These are phyloP conservation scores for Drosophila tanythrix DNA, from an alignment of 2,888 invertebrate species.

Conservation along the genomic window DNA sequence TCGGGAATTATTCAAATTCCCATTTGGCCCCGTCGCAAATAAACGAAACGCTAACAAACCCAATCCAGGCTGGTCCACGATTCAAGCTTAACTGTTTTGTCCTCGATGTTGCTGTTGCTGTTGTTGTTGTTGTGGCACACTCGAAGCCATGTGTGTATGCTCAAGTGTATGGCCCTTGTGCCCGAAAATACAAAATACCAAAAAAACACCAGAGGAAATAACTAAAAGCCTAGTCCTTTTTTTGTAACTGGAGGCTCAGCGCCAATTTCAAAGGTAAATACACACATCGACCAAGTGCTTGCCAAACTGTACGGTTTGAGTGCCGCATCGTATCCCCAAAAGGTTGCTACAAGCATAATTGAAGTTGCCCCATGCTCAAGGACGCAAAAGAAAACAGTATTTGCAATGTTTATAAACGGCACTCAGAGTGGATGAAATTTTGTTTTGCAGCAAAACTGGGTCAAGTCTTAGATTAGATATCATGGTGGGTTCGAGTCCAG, in stretches of 20 bases:
- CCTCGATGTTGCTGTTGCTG: slow-evolving; percentile 6
- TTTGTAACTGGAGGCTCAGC: slow-evolving; percentile 33
- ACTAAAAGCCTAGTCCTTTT: slow-evolving; percentile 65
- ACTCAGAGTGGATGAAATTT: background rate
- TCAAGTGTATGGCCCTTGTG: slow-evolving; percentile 67
- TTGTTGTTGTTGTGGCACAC: slow-evolving; percentile 38
- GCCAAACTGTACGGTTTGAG: slow-evolving; percentile 69
- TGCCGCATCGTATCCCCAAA: slow-evolving; percentile 24
- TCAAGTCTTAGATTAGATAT: background rate
- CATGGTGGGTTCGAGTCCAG: background rate
- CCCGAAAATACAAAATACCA: slow-evolving; percentile 38
- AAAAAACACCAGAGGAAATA: slow-evolving; percentile 18
- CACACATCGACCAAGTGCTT: slow-evolving; percentile 54
- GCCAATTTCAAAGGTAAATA: slow-evolving; percentile 79
- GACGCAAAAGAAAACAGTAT: slow-evolving; percentile 12
- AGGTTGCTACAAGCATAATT: slow-evolving; percentile 45
- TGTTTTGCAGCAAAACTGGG: background rate
- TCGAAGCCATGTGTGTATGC: slow-evolving; percentile 66
- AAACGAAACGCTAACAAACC: slow-evolving; percentile 47
- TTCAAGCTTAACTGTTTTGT: background rate
- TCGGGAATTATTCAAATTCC: slow-evolving; percentile 74
- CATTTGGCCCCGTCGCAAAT: slow-evolving; percentile 67
- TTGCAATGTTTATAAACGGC: slow-evolving; percentile 1
- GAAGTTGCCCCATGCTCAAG: slow-evolving; percentile 33
- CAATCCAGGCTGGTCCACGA: slow-evolving; percentile 17